Evolutionary conservation across 2,113 vertebrate species (phyloP), one percentile per base, ranked within the genome.

Genomic region (Daubentonia madagascariensis): DNA sequence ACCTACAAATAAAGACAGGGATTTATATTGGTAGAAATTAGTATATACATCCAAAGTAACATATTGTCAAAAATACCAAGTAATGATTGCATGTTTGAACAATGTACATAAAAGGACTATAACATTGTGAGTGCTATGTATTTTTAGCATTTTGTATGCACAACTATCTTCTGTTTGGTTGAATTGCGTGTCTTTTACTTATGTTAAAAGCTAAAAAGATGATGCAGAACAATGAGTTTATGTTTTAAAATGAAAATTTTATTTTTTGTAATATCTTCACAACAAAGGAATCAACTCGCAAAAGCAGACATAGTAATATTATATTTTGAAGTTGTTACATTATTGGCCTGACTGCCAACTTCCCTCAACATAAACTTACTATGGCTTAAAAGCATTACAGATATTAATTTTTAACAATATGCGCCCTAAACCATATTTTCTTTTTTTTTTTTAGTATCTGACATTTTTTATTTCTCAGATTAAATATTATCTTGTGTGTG

Each of bases 21-120:
- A 52, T 95, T 96, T 97, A 89, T 96, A 57, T 3, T 85, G n/a
- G 4, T 87, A 37, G 91, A 97, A 98, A 96, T 88, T 89, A 78
- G 4, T 76, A 65, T 35, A 6, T 57, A 11, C 0, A 11, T 11
- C 28, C 17, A 96, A 93, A 54, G 1, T 89, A 97, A 93, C 54
- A 43, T 94, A 70, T 61, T 91, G 12, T 75, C 59, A 95, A 81
- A 97, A 59, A 72, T 84, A 70, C 20, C 63, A 91, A 96, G 75
- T 67, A 43, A 81, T 93, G 85, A 63, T 93, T 87, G 1, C 2
- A 10, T 79, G 32, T 97, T 96, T 97, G 5, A 97, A 87, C 2
- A 89, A 76, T 16, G n/a, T 23, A 22, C 30, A 89, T 94, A 78
- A 96, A 81, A 30, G 95, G 1, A 95, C n/a, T 23, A 72, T 86